phyloP scores from a whole-genome alignment of 2,113 vertebrate genomes.

The Eubucco bourcierii region DNA sequence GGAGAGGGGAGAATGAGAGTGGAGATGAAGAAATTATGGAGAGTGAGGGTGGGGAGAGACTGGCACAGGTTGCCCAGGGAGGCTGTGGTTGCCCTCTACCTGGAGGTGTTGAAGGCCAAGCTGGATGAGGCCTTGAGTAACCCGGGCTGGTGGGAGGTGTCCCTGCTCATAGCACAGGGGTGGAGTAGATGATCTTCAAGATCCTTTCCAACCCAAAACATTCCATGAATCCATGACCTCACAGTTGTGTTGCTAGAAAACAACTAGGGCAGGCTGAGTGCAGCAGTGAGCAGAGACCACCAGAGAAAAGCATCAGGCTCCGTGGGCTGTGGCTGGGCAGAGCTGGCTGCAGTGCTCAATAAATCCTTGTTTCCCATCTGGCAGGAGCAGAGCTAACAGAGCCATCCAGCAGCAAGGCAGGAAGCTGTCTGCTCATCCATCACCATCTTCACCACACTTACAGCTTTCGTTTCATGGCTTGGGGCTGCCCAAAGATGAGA shows the following conservation, averaged over 20 bases:
- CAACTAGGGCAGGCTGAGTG: neutral
- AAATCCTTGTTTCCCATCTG: neutral
- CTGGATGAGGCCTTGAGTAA: no score
- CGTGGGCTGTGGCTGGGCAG: accelerated
- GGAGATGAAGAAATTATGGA: no score
- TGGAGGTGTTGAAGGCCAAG: no score
- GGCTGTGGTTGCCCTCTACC: no score
- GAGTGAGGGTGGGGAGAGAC: no score
- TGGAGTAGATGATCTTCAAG: no score
- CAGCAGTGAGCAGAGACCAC: neutral
- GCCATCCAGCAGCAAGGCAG: neutral
- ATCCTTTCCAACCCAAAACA: no score
- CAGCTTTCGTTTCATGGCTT: neutral
- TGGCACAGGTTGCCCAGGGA: no score
- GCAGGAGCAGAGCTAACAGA: neutral
- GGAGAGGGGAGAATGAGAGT: no score
- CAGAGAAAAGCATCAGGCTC: neutral
- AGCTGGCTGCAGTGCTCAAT: neutral
- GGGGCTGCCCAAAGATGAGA: neutral
- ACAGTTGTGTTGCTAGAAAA: neutral
- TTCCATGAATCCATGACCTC: neutral
- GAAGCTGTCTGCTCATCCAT: constrained; percentile 1
- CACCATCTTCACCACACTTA: neutral
- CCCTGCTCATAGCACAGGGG: no score
- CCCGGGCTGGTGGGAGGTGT: no score